phyloP scores from a whole-genome alignment of 2,797 vertebrate genomes.

The Artibeus lituratus region DNA sequence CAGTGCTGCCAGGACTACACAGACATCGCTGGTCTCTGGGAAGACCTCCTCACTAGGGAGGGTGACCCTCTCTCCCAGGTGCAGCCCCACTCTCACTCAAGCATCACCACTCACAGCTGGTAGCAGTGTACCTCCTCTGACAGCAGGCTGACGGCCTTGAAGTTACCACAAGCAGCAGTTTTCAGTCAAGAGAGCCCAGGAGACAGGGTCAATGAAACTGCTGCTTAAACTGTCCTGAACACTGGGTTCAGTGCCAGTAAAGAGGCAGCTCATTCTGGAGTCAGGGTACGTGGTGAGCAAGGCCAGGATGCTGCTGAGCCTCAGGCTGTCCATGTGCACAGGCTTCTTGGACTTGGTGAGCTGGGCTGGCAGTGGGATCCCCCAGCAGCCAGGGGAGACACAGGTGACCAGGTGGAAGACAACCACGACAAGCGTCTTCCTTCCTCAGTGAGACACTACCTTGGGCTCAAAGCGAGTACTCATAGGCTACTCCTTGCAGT shows the following conservation, averaged over 20 bases:
- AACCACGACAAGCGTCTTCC: neutral
- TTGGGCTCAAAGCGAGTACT: neutral
- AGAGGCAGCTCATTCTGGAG: slow-evolving; percentile 96
- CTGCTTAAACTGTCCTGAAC: slow-evolving; percentile 99
- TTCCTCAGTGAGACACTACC: neutral
- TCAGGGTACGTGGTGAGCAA: no score
- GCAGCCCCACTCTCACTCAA: slow-evolving; percentile 96
- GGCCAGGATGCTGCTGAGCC: no score
- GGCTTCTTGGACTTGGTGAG: no score
- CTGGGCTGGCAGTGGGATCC: neutral
- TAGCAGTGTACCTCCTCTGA: slow-evolving; percentile 98
- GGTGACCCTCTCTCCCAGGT: slow-evolving; percentile 96
- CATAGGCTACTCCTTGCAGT: neutral
- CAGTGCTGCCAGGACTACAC: slow-evolving; percentile 98
- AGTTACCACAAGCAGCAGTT: slow-evolving; percentile 97
- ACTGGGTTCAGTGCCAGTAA: slow-evolving; percentile 98
- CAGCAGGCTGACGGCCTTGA: slow-evolving; percentile 94
- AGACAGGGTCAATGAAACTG: slow-evolving; percentile 99
- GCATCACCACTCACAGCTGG: slow-evolving; percentile 97
- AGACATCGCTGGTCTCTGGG: slow-evolving; percentile 98
- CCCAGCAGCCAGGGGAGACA: neutral
- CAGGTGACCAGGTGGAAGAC: neutral
- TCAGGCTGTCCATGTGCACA: no score
- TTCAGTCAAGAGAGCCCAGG: slow-evolving; percentile 98
- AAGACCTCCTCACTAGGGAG: slow-evolving; percentile 99